Percentiles rank a stretch among this genome's conserved stretches.
These are phyloP conservation scores for Atlantisia rogersi DNA, from an alignment of 2,113 vertebrate species.

Conservation along the genomic window DNA sequence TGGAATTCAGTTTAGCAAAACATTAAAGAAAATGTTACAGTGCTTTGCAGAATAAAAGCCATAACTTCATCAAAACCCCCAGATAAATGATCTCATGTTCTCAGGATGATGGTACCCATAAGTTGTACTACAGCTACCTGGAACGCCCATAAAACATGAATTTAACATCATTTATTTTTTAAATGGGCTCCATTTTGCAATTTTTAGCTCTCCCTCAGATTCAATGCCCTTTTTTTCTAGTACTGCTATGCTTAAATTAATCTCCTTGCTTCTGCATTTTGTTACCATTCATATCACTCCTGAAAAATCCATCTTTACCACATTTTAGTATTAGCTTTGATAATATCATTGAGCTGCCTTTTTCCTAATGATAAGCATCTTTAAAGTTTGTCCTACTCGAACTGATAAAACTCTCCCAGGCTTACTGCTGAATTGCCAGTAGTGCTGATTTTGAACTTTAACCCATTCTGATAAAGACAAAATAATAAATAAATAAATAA, in stretches of 20 bases:
- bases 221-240: neutral
- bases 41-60: neutral
- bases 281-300: neutral
- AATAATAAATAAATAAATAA: neutral
- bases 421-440: neutral
- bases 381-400: neutral
- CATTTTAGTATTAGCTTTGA: conserved; percentile 18
- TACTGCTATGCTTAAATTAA: neutral
- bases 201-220: neutral
- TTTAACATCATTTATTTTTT: conserved; percentile 11
- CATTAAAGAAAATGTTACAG: neutral
- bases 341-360: conserved; percentile 34
- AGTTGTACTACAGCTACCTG: neutral
- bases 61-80: neutral
- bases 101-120: neutral
- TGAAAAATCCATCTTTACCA: conserved; percentile 25
- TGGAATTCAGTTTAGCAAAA: neutral
- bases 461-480: conserved; percentile 16
- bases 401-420: conserved; percentile 16
- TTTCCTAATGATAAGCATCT: conserved; percentile 32
- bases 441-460: neutral
- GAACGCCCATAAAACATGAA: conserved; percentile 7
- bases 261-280: conserved; percentile 21
- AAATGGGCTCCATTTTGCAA: neutral
- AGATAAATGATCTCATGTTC: neutral